These are phyloP conservation scores for mouse (Mus musculus) DNA, from an alignment of 2,113 vertebrate genomes.

Conservation along the genomic window GRCm39 chr16:30156001-30156500, in stretches of 20 bases:
- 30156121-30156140: background rate
- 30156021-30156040: background rate
- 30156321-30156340: constrained; percentile 98
- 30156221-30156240: constrained; percentile 11
- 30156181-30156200: background rate
- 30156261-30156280: background rate
- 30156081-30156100: background rate
- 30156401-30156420: constrained; percentile 98
- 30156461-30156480: constrained; percentile 9
- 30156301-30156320: constrained; percentile 86
- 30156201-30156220: constrained; percentile 11
- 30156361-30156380: constrained; percentile 99
- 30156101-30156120: no score
- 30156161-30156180: constrained; percentile 30
- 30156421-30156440: constrained; percentile 74
- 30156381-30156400: constrained; percentile 99
- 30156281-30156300: background rate
- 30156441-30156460: constrained; percentile 35
- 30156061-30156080: background rate
- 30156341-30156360: constrained; percentile 99
- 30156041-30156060: background rate
- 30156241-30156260: constrained; percentile 26
- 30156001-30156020: background rate
- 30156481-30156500: constrained; percentile 20
- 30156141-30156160: background rate